Evolutionary conservation across 2,888 invertebrate species (phyloP).

Genomic region (Chrysina gloriosa): DNA sequence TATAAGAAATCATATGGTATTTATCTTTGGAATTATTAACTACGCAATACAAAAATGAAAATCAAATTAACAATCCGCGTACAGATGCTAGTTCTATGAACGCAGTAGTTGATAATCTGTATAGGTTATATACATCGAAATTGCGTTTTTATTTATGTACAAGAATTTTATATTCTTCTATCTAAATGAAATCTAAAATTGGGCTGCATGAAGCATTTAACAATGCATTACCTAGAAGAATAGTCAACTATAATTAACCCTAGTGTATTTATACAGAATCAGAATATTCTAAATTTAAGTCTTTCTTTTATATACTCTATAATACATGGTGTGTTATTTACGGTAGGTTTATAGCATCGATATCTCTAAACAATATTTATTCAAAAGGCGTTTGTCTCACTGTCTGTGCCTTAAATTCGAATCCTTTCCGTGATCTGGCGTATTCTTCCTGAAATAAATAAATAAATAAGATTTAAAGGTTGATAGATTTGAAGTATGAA

Average conservation of each 20-base stretch:
- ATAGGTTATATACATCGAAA: conserved; percentile 53
- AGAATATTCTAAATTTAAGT: conserved; percentile 49
- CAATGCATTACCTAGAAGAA: conserved; percentile 30
- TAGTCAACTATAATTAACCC: conserved; percentile 41
- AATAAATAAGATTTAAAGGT: no score
- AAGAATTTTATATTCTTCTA: conserved; percentile 44
- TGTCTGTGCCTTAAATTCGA: conserved; percentile 66
- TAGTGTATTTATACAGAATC: conserved; percentile 48
- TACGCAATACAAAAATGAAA: no score
- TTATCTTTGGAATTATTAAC: no score
- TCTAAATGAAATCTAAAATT: conserved; percentile 20
- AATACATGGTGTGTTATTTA: conserved; percentile 41
- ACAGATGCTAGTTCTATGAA: no score
- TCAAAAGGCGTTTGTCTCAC: conserved; percentile 49
- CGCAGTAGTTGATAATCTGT: conserved; percentile 56
- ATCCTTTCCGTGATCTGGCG: conserved; percentile 66
- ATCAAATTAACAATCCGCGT: no score
- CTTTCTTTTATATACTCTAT: conserved; percentile 45
- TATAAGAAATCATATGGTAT: no score
- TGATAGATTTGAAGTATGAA: no score
- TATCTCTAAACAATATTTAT: conserved; percentile 41
- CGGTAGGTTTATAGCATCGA: conserved; percentile 47
- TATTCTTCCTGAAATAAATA: conserved; percentile 67
- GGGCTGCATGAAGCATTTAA: neutral
- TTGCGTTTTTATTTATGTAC: conserved; percentile 60